These are phyloP conservation scores for Halictus rubicundus DNA, from an alignment of 1,140 invertebrate species.

Conservation along the genomic window DNA sequence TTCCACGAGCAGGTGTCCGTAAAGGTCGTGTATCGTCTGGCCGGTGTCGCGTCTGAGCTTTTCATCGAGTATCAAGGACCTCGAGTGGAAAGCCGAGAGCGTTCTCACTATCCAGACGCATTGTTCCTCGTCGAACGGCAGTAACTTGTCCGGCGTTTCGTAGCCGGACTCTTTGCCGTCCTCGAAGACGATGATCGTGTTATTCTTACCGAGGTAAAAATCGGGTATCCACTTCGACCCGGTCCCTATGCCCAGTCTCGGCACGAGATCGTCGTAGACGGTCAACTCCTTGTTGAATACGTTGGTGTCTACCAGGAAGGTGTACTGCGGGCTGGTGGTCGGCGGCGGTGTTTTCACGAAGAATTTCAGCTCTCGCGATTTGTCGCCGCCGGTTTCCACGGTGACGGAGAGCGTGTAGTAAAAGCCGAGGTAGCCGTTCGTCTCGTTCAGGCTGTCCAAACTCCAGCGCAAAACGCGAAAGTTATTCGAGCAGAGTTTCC, in stretches of 20 bases:
- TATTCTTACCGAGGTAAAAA: conserved; percentile 77
- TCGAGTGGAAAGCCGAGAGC: conserved; percentile 82
- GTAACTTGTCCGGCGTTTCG: conserved; percentile 77
- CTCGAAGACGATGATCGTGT: conserved; percentile 79
- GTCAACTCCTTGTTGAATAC: conserved; percentile 81
- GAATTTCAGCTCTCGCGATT: conserved; percentile 67
- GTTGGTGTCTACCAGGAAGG: conserved; percentile 76
- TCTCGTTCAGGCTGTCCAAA: conserved; percentile 32
- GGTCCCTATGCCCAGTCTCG: conserved; percentile 64
- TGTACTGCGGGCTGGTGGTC: conserved; percentile 66
- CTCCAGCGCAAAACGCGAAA: conserved; percentile 49
- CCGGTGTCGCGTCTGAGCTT: conserved; percentile 61
- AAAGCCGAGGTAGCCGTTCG: conserved; percentile 53
- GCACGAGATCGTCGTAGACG: conserved; percentile 78
- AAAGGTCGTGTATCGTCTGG: conserved; percentile 71
- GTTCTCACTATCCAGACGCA: conserved; percentile 77
- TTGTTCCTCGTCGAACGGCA: conserved; percentile 80
- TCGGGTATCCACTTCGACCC: conserved; percentile 72
- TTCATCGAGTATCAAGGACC: conserved; percentile 81
- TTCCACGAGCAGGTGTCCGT: conserved; percentile 78
- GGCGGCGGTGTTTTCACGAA: conserved; percentile 80
- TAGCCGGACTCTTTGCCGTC: conserved; percentile 79
- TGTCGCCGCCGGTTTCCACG: conserved; percentile 5
- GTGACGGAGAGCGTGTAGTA: conserved; percentile 52
- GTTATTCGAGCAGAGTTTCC: conserved; percentile 40